phyloP scores from a whole-genome alignment of 2,888 invertebrate genomes.

The Tipula helvola region DNA sequence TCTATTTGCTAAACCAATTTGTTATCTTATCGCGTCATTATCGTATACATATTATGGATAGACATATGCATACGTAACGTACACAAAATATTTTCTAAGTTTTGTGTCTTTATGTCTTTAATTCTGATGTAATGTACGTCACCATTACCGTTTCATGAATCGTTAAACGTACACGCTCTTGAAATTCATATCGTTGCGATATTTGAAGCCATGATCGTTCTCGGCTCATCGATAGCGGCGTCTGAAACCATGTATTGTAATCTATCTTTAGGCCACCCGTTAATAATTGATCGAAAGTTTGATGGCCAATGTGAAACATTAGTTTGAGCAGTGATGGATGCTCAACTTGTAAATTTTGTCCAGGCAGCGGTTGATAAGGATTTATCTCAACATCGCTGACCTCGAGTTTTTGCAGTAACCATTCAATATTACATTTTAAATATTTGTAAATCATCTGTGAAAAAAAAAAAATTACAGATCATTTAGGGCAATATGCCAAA shows the following conservation, averaged over 20 bases:
- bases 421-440: conserved; percentile 52
- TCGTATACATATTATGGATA: not conserved
- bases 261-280: conserved; percentile 38
- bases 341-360: conserved; percentile 30
- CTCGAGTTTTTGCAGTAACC: conserved; percentile 49
- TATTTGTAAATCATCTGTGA: conserved; percentile 57
- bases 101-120: conserved; percentile 20
- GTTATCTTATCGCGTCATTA: not conserved
- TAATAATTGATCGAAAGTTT: conserved; percentile 60
- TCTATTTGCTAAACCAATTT: not conserved
- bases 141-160: not conserved
- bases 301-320: conserved; percentile 69
- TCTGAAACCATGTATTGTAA: conserved; percentile 35
- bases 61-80: not conserved
- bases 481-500: not conserved
- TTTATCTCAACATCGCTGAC: conserved; percentile 30
- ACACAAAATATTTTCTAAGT: too few species aligned
- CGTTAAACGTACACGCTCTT: conserved; percentile 21
- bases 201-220: not conserved
- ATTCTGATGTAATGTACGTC: conserved; percentile 22
- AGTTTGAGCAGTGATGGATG: conserved; percentile 49
- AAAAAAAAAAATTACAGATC: not conserved
- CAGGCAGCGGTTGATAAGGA: conserved; percentile 30
- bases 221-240: conserved; percentile 33
- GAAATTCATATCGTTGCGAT: not conserved